Base-by-base conservation (phyloP, 1,140 invertebrate genomes). In the Drosophila pseudoobscura region DNA sequence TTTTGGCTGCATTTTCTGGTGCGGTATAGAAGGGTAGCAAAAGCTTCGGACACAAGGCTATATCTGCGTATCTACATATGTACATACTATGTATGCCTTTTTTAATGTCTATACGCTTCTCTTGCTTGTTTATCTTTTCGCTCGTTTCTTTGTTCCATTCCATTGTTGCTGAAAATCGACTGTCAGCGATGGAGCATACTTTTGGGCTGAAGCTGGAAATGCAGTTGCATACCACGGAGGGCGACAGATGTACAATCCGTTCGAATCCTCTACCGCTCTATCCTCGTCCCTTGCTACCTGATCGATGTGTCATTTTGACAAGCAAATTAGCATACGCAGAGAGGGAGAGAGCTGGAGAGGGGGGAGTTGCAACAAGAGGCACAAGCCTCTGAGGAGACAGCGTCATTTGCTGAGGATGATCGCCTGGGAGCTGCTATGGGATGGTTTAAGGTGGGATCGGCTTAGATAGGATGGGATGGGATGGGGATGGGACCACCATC, bases 291-390 rank as follows among this genome's bases (percentile, higher is more conserved):
- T 50, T 17, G 13, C 44, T 50, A 50, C n/a, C 45, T 56, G 69
- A 88, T 88, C 75, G 75, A 87, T 87, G 83, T 76, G 73, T 68
- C 73, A 68, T 77, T 82, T 78, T 79, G 78, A 82, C 75, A 75
- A 65, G 58, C 65, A 78, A 88, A 87, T 87, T 87, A 88, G 75
- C 84, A 87, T 87, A 76, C 50, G 53, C 69, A 49, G 57, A 45
- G 45, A 43, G 24, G 49, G 17, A 5, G 24, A 5, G 24, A 26
- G 3, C 5, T 20, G 20, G 20, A 20, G 20, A 20, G 20, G 20
- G 20, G 26, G 39, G 24, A 41, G 26, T 22, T 31, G 31, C 31
- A 31, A 9, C 31, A 9, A 29, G 22, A 22, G 47, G 26, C 31
- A 46, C 24, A 11, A 6, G 62, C 45, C 29, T 7, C 45, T 46